Conservation (phyloP, 1,140 invertebrate genomes). For the Sesamia nonagrioides region DNA sequence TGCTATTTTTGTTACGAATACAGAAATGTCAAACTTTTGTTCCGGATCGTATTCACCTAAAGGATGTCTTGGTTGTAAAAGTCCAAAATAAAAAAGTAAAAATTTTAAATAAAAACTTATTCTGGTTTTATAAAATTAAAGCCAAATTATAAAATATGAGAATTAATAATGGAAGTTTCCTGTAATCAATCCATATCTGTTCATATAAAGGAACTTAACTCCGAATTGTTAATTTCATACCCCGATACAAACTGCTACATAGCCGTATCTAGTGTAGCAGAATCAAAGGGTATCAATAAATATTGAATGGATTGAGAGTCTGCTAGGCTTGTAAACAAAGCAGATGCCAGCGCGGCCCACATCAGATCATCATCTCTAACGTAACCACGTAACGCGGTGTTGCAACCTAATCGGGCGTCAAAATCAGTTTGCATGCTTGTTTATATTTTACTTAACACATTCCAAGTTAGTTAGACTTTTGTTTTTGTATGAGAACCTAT, state of each 20-base stretch:
- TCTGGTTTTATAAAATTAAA: background rate
- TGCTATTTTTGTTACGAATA: conserved; percentile 32
- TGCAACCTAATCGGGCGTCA: conserved; percentile 2
- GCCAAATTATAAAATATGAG: background rate
- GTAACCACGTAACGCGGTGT: conserved; percentile 26
- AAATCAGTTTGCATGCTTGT: conserved; percentile 2
- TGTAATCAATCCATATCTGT: background rate
- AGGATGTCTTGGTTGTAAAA: background rate
- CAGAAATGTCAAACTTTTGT: conserved; percentile 38
- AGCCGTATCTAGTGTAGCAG: conserved; percentile 6
- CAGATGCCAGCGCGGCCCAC: conserved; percentile 17
- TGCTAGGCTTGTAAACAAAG: conserved; percentile 29
- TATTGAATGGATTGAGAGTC: conserved; percentile 26
- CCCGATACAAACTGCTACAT: background rate
- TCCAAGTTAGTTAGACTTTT: background rate
- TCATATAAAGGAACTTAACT: background rate
- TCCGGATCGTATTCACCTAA: conserved; percentile 22
- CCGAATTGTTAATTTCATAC: background rate
- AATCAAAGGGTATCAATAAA: conserved; percentile 28
- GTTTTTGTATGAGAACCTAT: no score
- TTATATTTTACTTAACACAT: background rate
- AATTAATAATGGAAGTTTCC: background rate
- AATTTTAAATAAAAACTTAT: background rate
- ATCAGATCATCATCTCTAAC: conserved; percentile 17
- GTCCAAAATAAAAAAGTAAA: no score